Base-by-base conservation (phyloP, 2,797 vertebrate species). In the Lepus townsendii region DNA sequence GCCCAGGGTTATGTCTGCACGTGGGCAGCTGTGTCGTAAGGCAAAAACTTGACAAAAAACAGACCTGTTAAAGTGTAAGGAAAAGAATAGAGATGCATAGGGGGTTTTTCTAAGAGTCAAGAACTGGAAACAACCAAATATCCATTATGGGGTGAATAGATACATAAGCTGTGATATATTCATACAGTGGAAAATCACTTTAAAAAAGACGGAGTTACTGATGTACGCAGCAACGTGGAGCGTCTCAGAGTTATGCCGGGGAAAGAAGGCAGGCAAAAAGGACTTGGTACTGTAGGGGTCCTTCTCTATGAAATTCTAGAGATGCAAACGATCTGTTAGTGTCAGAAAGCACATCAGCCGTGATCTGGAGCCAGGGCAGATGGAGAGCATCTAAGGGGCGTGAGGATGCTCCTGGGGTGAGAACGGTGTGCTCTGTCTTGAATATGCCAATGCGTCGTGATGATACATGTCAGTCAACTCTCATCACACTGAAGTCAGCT, bases 291-390 rank as follows among this genome's bases (percentile, higher is more conserved):
- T 32, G 0, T 42, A 24, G 90, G 30, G 60, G 60, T 83, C 26
- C 57, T n/a, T 8, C 72, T 87, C 24, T 24, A 27, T 85, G 54
- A 77, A 86, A 86, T 68, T 52, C 30, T 83, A 72, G 86, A 86
- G 90, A 77, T 87, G 47, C 47, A 47, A 2, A 63, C 65, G 71
- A 38, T 69, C 60, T 30, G 17, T 1, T 57, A 68, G 50, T 68
- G 66, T 84, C 12, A 26, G 57, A 79, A 65, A 86, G 80, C 35
- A 78, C 4, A 5, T 82, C 12, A 62, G 32, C 77, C 16, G 35
- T 72, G 42, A 12, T 17, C 57, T 57, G 22, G 62, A 22, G 20
- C 32, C 26, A 63, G 20, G 20, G 27, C 7, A 52, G 63, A 54
- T n/a, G 27, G 50, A 42, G 11, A 27, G 9, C 54, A 16, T 54